A percentile compares a stretch with the other conserved stretches of the same genome.
These are phyloP conservation scores for Colletes gigas DNA, from an alignment of 1,140 invertebrate species.

Conservation along the genomic window DNA sequence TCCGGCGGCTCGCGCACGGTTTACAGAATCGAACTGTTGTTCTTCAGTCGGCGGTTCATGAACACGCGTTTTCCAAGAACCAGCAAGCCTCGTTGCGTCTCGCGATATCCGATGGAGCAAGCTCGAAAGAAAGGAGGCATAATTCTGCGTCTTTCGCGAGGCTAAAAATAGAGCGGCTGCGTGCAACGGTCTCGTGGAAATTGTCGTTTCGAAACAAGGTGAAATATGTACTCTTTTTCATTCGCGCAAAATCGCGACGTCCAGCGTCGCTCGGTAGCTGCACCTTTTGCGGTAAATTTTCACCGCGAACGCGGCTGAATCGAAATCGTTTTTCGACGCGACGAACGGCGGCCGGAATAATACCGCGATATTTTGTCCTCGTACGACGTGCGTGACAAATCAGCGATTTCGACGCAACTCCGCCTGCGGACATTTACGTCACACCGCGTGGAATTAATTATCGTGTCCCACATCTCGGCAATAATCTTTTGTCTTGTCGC, in stretches of 20 bases:
- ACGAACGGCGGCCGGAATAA: too few relatives aligned
- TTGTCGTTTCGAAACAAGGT: neutral
- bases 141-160: neutral
- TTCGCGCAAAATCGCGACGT: too few relatives aligned
- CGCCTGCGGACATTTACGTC: neutral
- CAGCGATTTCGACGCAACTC: too few relatives aligned
- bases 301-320: too few relatives aligned
- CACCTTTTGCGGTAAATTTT: too few relatives aligned
- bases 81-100: neutral
- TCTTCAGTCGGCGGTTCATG: neutral
- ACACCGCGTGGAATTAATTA: constrained; percentile 21
- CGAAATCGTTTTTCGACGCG: too few relatives aligned
- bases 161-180: neutral
- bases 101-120: neutral
- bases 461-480: neutral
- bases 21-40: neutral
- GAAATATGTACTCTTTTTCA: too few relatives aligned
- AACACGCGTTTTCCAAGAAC: neutral
- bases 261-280: too few relatives aligned
- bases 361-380: too few relatives aligned
- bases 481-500: constrained; percentile 1
- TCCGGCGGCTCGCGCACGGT: neutral
- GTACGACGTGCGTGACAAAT: too few relatives aligned
- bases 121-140: neutral
- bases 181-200: neutral